Base-by-base conservation (phyloP, 2,888 invertebrate species). In the Octonoba sinensis region DNA sequence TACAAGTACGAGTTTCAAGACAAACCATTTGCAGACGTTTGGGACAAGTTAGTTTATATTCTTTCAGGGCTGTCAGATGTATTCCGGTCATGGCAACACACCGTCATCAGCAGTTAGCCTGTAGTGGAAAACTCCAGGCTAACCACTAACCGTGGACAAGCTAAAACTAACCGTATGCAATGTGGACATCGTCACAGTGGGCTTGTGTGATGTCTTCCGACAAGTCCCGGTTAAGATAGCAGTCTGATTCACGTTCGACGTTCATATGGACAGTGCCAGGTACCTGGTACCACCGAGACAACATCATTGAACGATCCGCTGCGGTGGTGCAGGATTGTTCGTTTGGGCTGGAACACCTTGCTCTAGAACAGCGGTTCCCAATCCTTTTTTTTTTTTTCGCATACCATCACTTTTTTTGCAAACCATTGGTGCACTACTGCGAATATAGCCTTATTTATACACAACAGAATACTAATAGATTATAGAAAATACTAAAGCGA, bases 151-250 rank as follows among this genome's bases (percentile, higher is more conserved):
- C 22, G 57, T 15, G n/a, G 6, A n/a, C n/a, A 59, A 59, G 12
- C n/a, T n/a, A n/a, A n/a, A n/a, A n/a, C n/a, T n/a, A n/a, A n/a
- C n/a, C n/a, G n/a, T n/a, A 66, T 66, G 66, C 49, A 66, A 24
- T 51, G 66, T 47, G 66, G 24, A 51, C 66, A 66, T n/a, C 51
- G 51, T 16, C 1, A 66, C 51, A 51, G 27, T 66, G 49, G 51
- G 22, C 51, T 66, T 66, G 66, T 66, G 47, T 66, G 24, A 66
- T 24, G 51, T 66, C 51, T 66, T 66, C 24, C 51, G 66, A 66
- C 51, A 11, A 66, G 66, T 51, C 66, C 49, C 49, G 51, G 51
- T 51, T 51, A 16, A 66, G 66, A 16, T 66, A 24, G 51, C 36
- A 66, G 22, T 66, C 27, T 51, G 51, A 66, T 66, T 66, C 66